Evolutionary conservation across 2,797 vertebrate species (phyloP), one percentile per base, ranked within the genome.

Genomic region (Enteromius radiatus): DNA sequence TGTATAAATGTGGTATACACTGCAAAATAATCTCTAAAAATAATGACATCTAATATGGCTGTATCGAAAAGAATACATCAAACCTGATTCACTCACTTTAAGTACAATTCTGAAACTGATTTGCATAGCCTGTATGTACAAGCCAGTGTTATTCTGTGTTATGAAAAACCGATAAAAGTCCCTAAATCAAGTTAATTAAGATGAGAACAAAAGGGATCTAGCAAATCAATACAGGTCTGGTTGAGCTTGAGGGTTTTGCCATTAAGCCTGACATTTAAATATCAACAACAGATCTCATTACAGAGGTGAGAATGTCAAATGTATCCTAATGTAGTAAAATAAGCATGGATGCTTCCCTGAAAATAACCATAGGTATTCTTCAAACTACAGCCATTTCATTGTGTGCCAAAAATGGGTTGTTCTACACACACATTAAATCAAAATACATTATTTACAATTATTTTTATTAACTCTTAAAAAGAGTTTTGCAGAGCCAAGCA

Each of bases 211-310:
- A 81, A 49, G 76, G 86, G 80, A 89, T 82, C 83, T 76, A 80
- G 73, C 43, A 31, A 67, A 91, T 89, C 85, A 65, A 90, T 87
- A 43, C 45, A 15, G n/a, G 83, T 49, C 68, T 52, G 82, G 80
- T 63, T 59, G 76, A 47, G 45, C 85, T 76, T 52, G 52, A 82
- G 84, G 85, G 54, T 76, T 88, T 85, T 87, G 80, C 86, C 84
- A 88, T 88, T 87, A 85, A 79, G 68, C 76, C 79, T 71, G 88
- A 88, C 88, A 89, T 93, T 85, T 86, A 71, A 85, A 80, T 77
- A 76, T 88, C 86, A 85, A 82, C 84, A 86, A 78, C 61, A 83
- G 84, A 89, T 77, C 78, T 81, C 68, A 89, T 90, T 90, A 85
- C 71, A 86, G 64, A 69, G 47, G 77, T 74, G 65, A 88, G 49